Conservation (phyloP, 2,113 vertebrate species). For the Australoheros scitulus region DNA sequence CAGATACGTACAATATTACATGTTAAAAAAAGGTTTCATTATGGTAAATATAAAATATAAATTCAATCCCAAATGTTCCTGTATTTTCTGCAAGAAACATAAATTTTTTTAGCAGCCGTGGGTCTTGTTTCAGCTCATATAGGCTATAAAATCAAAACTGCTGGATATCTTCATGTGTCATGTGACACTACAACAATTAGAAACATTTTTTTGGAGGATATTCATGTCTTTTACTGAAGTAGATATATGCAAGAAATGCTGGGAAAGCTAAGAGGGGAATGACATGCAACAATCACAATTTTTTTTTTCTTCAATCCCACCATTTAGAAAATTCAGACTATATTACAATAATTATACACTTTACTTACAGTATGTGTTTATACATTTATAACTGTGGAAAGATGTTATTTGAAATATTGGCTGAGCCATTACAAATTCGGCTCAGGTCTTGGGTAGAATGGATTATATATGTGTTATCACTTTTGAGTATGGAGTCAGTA, state of each 20-base stretch:
- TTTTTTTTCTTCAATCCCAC: background rate
- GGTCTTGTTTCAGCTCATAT: background rate
- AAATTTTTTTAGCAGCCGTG: background rate
- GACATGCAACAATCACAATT: rapidly evolving
- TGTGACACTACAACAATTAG: background rate
- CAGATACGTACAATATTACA: background rate
- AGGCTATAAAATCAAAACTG: background rate
- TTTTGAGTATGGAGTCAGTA: background rate
- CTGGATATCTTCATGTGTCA: background rate
- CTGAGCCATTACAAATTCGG: background rate
- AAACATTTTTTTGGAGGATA: too few species aligned
- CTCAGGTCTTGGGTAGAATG: conserved; percentile 1
- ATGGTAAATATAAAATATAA: background rate
- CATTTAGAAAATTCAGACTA: background rate
- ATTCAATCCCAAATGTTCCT: background rate
- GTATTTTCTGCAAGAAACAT: conserved; percentile 1
- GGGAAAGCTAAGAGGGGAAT: background rate
- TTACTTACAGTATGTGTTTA: background rate
- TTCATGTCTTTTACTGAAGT: background rate
- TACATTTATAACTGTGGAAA: background rate
- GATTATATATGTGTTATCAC: background rate
- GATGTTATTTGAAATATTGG: background rate
- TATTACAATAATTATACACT: background rate
- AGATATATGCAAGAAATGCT: background rate
- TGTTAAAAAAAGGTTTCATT: background rate